Conservation (phyloP, 2,113 vertebrate species). For the Centropristis striata region DNA sequence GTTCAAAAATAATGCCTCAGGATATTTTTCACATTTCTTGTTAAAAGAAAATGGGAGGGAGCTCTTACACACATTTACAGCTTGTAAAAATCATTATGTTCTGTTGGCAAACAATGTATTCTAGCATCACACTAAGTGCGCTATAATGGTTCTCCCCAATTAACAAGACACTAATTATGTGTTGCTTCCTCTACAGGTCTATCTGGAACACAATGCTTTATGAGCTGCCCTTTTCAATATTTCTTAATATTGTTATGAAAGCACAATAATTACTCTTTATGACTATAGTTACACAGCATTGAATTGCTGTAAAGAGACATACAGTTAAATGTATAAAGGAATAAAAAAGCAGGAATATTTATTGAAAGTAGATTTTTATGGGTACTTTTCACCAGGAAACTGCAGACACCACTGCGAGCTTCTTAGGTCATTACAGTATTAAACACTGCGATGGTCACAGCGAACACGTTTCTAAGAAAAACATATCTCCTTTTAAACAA, state of each 20-base stretch:
- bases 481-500: conserved; percentile 63
- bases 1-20: conserved; percentile 66
- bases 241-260: conserved; percentile 11
- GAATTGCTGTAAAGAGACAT: conserved; percentile 18
- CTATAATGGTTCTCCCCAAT: conserved; percentile 73
- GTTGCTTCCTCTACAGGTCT: conserved; percentile 66
- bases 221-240: conserved; percentile 11
- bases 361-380: conserved; percentile 68
- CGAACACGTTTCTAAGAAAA: conserved; percentile 71
- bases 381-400: conserved; percentile 57
- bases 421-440: conserved; percentile 65
- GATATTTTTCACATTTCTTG: conserved; percentile 76
- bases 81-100: conserved; percentile 74
- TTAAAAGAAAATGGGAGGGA: conserved; percentile 64
- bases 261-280: conserved; percentile 5
- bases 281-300: conserved; percentile 2
- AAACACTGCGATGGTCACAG: conserved; percentile 61
- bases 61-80: conserved; percentile 67
- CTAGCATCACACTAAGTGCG: conserved; percentile 58
- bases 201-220: conserved; percentile 52
- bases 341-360: conserved; percentile 64
- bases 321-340: conserved; percentile 25
- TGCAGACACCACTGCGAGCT: conserved; percentile 42
- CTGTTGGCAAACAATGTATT: conserved; percentile 74
- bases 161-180: conserved; percentile 78